Evolutionary conservation across 2,797 vertebrate species (phyloP), one percentile per base, ranked within the genome.

Genomic region (Remorina albescens): DNA sequence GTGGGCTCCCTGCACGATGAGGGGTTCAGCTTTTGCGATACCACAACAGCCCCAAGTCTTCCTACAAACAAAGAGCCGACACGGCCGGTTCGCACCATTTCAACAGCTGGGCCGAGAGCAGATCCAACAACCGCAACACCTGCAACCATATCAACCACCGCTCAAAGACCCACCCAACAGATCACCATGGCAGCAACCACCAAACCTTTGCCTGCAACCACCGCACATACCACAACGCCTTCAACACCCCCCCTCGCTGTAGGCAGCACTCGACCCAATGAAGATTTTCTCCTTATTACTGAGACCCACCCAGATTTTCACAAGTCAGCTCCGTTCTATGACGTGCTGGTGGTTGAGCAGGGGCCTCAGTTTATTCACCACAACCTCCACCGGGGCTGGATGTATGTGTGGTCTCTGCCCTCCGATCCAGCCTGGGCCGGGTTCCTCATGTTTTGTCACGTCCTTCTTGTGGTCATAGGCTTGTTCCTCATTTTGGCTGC

Each of bases 401-500:
- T 94, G 53, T 95, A 89, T 2, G 83, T 95, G 71, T 95, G 95
- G 94, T 91, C 84, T 67, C 81, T 94, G 67, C 91, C 92, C 2
- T 87, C 88, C 0, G 63, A 83, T 32, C 59, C 60, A 0, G 6
- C 60, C 21, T 72, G 79, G 55, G 18, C 70, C 5, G 84, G 82
- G 2, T 63, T 92, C 65, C 65, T 94, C 42, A 84, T 92, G 86
- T 85, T 88, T 68, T 64, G 67, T 23, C 90, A 94, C 60, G 54
- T 94, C 72, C 28, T 92, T 34, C 76, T 94, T 8, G 55, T 95
- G 63, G 65, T 77, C 12, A 53, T 49, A 15, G 93, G 91, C 28
- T 57, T 92, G 51, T 46, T 78, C 25, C 67, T 95, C 19, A 89
- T 93, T 49, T 41, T 91, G 8, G 82, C 67, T 47, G 46, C 80